Percentiles rank a stretch among this genome's conserved stretches.
Conservation (phyloP, 2,888 invertebrate genomes). For the Lasioglossum malachurum region DNA sequence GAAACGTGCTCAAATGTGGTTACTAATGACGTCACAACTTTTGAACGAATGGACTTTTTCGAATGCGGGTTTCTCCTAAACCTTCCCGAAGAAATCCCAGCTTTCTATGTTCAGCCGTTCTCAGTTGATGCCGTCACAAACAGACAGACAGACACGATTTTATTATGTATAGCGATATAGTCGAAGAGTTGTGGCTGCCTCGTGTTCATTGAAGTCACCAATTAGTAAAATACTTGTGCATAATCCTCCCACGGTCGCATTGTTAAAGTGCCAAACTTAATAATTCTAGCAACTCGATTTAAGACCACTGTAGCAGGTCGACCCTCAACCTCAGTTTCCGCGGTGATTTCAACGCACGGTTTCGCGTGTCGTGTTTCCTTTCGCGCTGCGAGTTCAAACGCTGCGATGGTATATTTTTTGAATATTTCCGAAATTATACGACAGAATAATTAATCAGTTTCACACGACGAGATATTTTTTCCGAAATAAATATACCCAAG, state of each 20-base stretch:
- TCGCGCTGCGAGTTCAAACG: not conserved
- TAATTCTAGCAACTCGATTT: not conserved
- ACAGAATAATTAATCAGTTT: not conserved
- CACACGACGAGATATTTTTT: not conserved
- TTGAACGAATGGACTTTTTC: too few relatives aligned
- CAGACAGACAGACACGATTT: too few relatives aligned
- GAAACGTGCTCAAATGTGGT: too few relatives aligned
- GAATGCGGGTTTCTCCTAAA: too few relatives aligned
- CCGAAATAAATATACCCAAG: not conserved
- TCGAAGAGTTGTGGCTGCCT: too few relatives aligned
- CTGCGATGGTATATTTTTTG: not conserved
- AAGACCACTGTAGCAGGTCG: not conserved
- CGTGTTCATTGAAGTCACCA: too few relatives aligned
- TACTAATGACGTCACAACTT: too few relatives aligned
- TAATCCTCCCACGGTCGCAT: not conserved
- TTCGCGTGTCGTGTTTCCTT: not conserved
- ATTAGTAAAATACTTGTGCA: too few relatives aligned
- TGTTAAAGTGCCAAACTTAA: not conserved
- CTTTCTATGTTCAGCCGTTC: too few relatives aligned
- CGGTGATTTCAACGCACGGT: slow-evolving; percentile 54
- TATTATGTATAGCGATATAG: too few relatives aligned
- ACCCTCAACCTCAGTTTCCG: not conserved
- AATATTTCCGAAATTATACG: not conserved
- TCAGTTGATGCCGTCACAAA: too few relatives aligned
- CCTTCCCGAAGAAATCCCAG: too few relatives aligned